These are phyloP conservation scores for Scrobipalpa atriplicella DNA, from an alignment of 2,888 invertebrate genomes.

Conservation along the genomic window DNA sequence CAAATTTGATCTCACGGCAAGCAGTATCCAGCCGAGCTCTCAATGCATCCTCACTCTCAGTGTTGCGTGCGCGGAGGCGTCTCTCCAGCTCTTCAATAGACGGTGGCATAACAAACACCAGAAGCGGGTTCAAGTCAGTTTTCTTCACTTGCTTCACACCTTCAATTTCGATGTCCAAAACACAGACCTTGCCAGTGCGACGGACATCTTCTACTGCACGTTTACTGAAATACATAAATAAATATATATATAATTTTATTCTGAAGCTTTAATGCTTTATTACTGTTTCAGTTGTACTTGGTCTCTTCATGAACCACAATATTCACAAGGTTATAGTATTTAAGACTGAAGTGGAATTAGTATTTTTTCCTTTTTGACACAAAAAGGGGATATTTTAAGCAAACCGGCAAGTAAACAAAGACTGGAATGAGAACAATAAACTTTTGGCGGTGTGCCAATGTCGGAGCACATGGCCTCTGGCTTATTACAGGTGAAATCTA, in stretches of 20 bases:
- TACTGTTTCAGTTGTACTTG: too few relatives aligned
- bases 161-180: constrained; percentile 97
- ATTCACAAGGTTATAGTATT: neutral
- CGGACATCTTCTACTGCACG: constrained; percentile 92
- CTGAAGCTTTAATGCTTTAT: neutral
- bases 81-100: constrained; percentile 89
- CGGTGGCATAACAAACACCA: constrained; percentile 97
- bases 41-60: constrained; percentile 95
- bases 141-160: constrained; percentile 94
- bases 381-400: constrained; percentile 23
- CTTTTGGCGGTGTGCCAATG: constrained; percentile 65
- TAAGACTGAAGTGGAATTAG: neutral
- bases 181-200: constrained; percentile 92
- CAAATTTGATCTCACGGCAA: constrained; percentile 91
- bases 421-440: constrained; percentile 49
- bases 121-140: constrained; percentile 91
- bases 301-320: too few relatives aligned
- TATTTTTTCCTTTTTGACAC: neutral
- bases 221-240: constrained; percentile 84
- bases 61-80: constrained; percentile 89
- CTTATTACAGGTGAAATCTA: constrained; percentile 36
- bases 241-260: constrained; percentile 30
- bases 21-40: constrained; percentile 90
- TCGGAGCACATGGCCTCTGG: constrained; percentile 69
- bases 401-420: constrained; percentile 55